A percentile compares a stretch with the other conserved stretches of the same genome.
Conservation (phyloP, 2,888 invertebrate species). For the Anorthoa munda region DNA sequence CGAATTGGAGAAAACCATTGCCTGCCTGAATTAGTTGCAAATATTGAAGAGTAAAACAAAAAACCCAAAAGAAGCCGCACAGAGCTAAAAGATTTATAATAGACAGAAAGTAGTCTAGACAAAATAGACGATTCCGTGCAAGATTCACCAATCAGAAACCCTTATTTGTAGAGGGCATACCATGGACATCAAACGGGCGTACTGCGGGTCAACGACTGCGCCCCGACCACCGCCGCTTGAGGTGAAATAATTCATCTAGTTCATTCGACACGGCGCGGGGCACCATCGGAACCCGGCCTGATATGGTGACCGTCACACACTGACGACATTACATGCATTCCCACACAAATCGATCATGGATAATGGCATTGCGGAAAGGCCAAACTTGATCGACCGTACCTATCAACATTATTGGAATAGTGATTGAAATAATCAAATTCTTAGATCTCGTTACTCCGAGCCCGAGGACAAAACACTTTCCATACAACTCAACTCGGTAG, state of each 20-base stretch:
- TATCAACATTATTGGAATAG: constrained; percentile 41
- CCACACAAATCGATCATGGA: constrained; percentile 47
- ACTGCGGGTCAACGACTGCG: constrained; percentile 86
- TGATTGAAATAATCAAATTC: constrained; percentile 34
- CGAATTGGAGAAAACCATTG: not conserved
- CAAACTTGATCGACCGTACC: constrained; percentile 39
- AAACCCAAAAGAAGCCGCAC: not conserved
- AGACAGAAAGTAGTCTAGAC: constrained; percentile 22
- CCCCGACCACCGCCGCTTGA: constrained; percentile 71
- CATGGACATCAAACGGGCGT: constrained; percentile 72
- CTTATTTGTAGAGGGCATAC: constrained; percentile 71
- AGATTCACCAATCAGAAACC: constrained; percentile 53
- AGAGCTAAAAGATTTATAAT: not conserved
- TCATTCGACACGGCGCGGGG: constrained; percentile 76
- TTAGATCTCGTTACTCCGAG: constrained; percentile 21
- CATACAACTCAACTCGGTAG: constrained; percentile 15
- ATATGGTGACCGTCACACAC: constrained; percentile 58
- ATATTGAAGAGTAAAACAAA: not conserved
- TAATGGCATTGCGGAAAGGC: constrained; percentile 47
- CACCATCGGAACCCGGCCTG: constrained; percentile 51
- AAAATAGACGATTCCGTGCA: constrained; percentile 20
- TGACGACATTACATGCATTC: constrained; percentile 62
- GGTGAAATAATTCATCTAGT: constrained; percentile 82
- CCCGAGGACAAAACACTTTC: constrained; percentile 27
- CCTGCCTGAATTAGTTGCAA: not conserved